A percentile compares a stretch with the other conserved stretches of the same genome.
These are phyloP conservation scores for Marmota flaviventris DNA, from an alignment of 2,113 vertebrate genomes.

Conservation along the genomic window DNA sequence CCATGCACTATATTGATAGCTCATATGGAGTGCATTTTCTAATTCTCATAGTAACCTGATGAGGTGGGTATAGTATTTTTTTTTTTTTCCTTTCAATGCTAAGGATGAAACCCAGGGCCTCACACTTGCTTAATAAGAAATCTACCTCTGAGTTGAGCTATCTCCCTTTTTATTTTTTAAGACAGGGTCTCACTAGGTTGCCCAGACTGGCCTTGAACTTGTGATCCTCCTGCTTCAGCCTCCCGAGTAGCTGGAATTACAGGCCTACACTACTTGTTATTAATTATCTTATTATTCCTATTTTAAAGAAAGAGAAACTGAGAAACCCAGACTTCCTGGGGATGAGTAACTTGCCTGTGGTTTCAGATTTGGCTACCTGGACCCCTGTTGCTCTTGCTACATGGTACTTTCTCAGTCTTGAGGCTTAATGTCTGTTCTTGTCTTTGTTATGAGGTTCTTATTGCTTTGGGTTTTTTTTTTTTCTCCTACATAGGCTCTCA, in stretches of 20 bases:
- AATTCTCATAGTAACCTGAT: not conserved
- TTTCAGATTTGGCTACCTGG: not conserved
- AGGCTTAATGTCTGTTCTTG: not conserved
- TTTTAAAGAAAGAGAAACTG: not conserved
- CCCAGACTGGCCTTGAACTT: not conserved
- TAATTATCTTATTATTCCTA: not conserved
- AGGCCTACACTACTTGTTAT: not conserved
- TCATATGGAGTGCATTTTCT: not conserved
- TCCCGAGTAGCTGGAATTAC: not conserved
- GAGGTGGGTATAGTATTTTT: not conserved
- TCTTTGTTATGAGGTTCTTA: not conserved
- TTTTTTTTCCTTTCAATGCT: too few relatives aligned
- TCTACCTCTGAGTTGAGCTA: too few relatives aligned
- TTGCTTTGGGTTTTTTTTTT: not conserved
- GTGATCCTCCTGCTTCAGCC: not conserved
- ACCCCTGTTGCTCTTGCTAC: not conserved
- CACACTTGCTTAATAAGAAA: too few relatives aligned
- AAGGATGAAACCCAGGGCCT: too few relatives aligned
- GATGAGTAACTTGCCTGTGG: not conserved
- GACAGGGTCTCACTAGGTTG: not conserved
- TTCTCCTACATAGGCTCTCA: not conserved
- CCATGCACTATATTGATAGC: not conserved
- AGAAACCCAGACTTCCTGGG: not conserved
- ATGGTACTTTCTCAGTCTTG: accelerated
- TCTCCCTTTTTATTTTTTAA: too few relatives aligned